Conservation (phyloP, 1,140 invertebrate species). For the Ctenoplectra terminalis region DNA sequence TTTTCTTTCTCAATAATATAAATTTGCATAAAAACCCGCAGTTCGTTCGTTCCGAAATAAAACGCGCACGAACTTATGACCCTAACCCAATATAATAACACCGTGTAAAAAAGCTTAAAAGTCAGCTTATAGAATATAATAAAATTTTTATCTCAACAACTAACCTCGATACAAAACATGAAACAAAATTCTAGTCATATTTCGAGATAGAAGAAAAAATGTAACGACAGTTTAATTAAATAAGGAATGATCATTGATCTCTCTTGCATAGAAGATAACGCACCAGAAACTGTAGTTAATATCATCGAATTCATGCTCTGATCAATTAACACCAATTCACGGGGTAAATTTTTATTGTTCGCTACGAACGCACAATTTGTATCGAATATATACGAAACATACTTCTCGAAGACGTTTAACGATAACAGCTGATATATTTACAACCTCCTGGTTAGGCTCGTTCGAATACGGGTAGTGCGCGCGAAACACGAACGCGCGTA, state of each 20-base stretch:
- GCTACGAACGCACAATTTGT: not conserved
- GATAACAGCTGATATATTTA: slow-evolving; percentile 54
- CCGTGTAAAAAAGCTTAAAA: too few species aligned
- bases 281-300: not conserved
- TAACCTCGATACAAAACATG: not conserved
- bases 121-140: not conserved
- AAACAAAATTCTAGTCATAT: not conserved
- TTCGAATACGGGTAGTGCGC: not conserved
- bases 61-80: too few species aligned
- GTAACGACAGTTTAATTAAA: not conserved
- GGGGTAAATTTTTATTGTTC: not conserved
- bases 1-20: too few species aligned
- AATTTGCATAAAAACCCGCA: too few species aligned
- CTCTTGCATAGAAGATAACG: not conserved
- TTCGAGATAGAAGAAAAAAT: not conserved
- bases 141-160: not conserved
- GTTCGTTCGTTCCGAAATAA: too few species aligned
- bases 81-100: too few species aligned
- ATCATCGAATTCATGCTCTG: too few species aligned
- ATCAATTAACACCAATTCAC: not conserved
- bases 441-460: slow-evolving; percentile 28
- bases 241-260: too few species aligned
- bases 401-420: not conserved
- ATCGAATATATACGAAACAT: not conserved
- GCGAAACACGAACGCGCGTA: not conserved